Evolutionary conservation across 2,113 vertebrate genomes (phyloP).

Genomic region (Menura novaehollandiae): DNA sequence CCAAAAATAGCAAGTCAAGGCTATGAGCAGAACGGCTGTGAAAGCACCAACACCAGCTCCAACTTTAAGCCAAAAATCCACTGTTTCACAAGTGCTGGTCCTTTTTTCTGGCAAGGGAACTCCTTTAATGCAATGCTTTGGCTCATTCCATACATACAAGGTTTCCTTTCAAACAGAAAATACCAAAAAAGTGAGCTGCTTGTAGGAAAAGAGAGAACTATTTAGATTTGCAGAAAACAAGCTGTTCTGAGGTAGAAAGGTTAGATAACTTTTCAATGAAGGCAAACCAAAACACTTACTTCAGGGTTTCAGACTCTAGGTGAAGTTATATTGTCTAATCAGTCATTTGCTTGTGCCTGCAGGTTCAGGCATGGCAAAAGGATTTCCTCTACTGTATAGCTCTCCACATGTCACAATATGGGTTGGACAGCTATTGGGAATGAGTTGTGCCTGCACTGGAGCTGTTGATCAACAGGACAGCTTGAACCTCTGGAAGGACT

Average conservation of each 20-base stretch:
- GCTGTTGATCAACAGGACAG: background rate
- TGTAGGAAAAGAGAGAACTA: background rate
- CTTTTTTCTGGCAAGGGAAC: conserved; percentile 85
- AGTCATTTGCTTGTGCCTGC: background rate
- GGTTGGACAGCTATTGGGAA: background rate
- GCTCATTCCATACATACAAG: conserved; percentile 92
- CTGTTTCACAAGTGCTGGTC: conserved; percentile 81
- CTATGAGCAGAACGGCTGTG: conserved; percentile 84
- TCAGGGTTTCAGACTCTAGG: background rate
- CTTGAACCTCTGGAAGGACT: background rate
- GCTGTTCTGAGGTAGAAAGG: background rate
- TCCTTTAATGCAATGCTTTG: conserved; percentile 88
- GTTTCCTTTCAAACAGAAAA: conserved; percentile 78
- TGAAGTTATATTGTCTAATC: background rate
- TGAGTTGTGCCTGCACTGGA: background rate
- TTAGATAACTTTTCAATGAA: background rate
- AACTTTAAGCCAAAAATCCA: conserved; percentile 91
- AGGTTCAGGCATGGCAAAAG: background rate
- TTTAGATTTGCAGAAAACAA: background rate
- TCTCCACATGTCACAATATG: background rate
- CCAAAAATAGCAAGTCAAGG: conserved; percentile 97
- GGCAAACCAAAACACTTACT: background rate
- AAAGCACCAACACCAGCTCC: conserved; percentile 86
- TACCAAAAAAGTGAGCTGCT: background rate
- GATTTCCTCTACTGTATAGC: background rate